phyloP scores from a whole-genome alignment of 1,140 invertebrate genomes.

The Tetramorium parvispinum region DNA sequence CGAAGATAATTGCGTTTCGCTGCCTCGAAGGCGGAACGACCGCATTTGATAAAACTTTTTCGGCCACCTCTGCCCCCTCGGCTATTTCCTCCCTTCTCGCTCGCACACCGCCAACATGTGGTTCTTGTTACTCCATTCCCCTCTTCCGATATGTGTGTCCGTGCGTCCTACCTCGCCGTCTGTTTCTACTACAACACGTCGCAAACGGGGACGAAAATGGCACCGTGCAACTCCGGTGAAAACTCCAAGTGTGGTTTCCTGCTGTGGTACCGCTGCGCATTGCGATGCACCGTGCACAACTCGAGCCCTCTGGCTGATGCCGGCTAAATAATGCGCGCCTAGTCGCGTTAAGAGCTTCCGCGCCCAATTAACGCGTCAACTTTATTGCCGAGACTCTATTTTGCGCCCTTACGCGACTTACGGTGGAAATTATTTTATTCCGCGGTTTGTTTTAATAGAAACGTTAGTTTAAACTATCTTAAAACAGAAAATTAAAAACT shows the following conservation, averaged over 20 bases:
- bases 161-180: constrained; percentile 11
- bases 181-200: constrained; percentile 53
- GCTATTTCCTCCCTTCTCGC: background rate
- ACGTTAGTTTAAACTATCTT: constrained; percentile 9
- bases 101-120: background rate
- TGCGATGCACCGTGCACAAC: constrained; percentile 61
- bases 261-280: constrained; percentile 44
- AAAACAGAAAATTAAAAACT: background rate
- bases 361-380: constrained; percentile 70
- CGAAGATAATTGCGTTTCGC: constrained; percentile 80
- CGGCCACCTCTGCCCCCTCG: constrained; percentile 48
- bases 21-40: constrained; percentile 73
- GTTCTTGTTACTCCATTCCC: constrained; percentile 18
- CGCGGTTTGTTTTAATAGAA: constrained; percentile 28
- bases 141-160: background rate
- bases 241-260: constrained; percentile 66
- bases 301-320: constrained; percentile 38
- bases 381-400: constrained; percentile 59
- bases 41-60: constrained; percentile 82
- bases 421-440: constrained; percentile 30
- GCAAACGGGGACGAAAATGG: constrained; percentile 62
- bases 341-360: constrained; percentile 62
- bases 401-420: constrained; percentile 2
- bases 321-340: constrained; percentile 63
- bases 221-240: constrained; percentile 61